A percentile compares a stretch with the other conserved stretches of the same genome.
These are phyloP conservation scores for Embidobia sp. DNA, from an alignment of 2,888 invertebrate genomes.

Conservation along the genomic window DNA sequence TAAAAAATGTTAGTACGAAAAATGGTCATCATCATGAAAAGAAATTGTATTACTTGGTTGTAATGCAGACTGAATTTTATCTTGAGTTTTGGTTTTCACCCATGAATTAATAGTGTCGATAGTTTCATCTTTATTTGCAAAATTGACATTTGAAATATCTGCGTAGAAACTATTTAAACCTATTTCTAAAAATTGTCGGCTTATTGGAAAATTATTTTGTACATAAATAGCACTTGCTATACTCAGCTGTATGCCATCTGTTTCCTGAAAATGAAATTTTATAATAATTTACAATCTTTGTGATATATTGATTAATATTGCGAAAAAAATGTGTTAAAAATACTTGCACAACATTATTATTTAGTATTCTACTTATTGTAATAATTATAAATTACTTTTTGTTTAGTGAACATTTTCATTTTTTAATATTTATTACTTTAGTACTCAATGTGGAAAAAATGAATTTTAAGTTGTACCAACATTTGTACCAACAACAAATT, in stretches of 20 bases:
- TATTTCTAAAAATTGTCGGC: constrained; percentile 83
- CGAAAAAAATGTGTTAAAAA: too few species aligned
- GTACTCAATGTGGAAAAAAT: too few species aligned
- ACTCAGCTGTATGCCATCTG: too few species aligned
- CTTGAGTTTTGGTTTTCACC: constrained; percentile 89
- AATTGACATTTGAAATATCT: constrained; percentile 85
- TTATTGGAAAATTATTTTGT: constrained; percentile 82
- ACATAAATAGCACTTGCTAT: constrained; percentile 89
- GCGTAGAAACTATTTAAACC: constrained; percentile 86
- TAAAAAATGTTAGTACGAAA: background rate
- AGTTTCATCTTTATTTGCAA: constrained; percentile 81
- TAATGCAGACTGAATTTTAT: constrained; percentile 91
- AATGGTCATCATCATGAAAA: background rate
- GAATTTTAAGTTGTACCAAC: too few species aligned
- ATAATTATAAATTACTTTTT: too few species aligned
- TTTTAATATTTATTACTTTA: too few species aligned
- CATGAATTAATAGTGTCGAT: constrained; percentile 88
- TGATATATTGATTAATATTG: too few species aligned
- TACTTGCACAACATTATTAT: too few species aligned
- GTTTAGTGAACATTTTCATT: too few species aligned
- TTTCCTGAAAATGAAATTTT: constrained; percentile 83
- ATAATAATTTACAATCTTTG: too few species aligned
- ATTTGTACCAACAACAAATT: too few species aligned
- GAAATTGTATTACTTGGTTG: constrained; percentile 78
- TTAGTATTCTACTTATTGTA: too few species aligned